Evolutionary conservation across 2,888 invertebrate genomes (phyloP).

Genomic region (Drosophila yooni): DNA sequence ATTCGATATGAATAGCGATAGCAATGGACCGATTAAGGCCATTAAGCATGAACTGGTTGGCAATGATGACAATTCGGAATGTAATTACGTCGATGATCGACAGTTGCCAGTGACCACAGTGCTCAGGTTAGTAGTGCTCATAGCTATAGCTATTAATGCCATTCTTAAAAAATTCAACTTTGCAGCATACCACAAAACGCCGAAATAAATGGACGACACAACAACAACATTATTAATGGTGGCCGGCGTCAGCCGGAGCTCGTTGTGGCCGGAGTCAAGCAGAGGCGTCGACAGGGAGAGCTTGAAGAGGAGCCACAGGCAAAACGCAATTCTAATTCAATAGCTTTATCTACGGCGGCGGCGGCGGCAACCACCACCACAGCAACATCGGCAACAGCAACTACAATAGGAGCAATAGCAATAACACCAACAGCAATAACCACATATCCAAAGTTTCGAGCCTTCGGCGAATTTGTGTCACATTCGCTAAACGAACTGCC

Average conservation of each 20-base stretch:
- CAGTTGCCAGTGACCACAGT: conserved; percentile 65
- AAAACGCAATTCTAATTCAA: conserved; percentile 7
- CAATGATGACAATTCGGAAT: conserved; percentile 31
- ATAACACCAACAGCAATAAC: conserved; percentile 2
- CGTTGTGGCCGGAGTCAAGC: conserved; percentile 37
- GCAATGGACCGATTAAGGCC: conserved; percentile 42
- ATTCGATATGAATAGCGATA: conserved; percentile 49
- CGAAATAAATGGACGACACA: conserved; percentile 30
- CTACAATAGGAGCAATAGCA: conserved; percentile 8
- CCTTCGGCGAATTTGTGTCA: conserved; percentile 84
- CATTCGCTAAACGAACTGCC: conserved; percentile 83
- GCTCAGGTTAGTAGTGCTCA: conserved; percentile 46
- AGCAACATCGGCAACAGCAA: neutral
- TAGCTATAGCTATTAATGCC: neutral
- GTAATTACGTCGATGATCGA: conserved; percentile 59
- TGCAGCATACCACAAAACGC: conserved; percentile 35
- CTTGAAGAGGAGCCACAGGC: conserved; percentile 12
- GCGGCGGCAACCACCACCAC: neutral
- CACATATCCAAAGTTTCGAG: conserved; percentile 66
- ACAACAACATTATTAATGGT: conserved; percentile 43
- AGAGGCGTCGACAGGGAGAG: conserved; percentile 23
- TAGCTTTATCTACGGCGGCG: conserved; percentile 1
- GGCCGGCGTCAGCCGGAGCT: conserved; percentile 53
- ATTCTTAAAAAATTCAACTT: neutral
- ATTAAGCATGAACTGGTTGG: conserved; percentile 62